Base-by-base conservation (phyloP, 2,888 invertebrate species). In the Drosophila sordidapex region DNA sequence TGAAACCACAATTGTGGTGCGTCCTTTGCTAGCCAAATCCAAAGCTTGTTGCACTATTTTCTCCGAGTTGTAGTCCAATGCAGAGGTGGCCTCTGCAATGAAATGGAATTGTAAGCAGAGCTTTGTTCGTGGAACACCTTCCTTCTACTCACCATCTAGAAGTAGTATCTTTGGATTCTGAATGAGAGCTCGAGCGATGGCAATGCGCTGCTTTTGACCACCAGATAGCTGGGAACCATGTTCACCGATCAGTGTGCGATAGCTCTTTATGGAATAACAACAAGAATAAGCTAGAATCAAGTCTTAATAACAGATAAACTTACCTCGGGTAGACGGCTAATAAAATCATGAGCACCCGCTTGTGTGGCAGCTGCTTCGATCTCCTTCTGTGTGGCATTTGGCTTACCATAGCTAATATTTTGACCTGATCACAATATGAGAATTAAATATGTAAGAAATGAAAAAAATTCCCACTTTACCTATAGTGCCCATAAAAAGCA, bases 131-230 rank as follows among this genome's bases (percentile, higher is more conserved):
- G 8, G 21, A 13, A 18, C 4, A 29, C 4, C 21, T 18, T 21
- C 15, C 1, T 2, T 46, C n/a, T 10, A 53, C 51, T 57, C 21
- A 79, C 79, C 97, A 87, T 97, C 97, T 54, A 96, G 93, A 0
- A 96, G 93, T 21, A 96, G 93, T 74, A 98, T 96, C 83, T 95
- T 95, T 0, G 97, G 97, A 81, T 95, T 94, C 75, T 96, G 94
- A 27, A 97, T 96, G 33, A 98, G 93, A 0, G 97, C 97, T 48
- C 97, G 94, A 0, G 97, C 97, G 72, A 98, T 97, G 31, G 97
- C 97, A 71, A 97, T 96, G 51, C 97, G 94, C 90, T 97, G 97
- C 83, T 97, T 97, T 91, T 97, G 97, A 0, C 97, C 97, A 2
- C 97, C 97, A 0, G 96, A 96, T 0, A 97, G 92, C 80, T 97